These are phyloP conservation scores for Samia ricini DNA, from an alignment of 1,140 invertebrate genomes.

Conservation along the genomic window DNA sequence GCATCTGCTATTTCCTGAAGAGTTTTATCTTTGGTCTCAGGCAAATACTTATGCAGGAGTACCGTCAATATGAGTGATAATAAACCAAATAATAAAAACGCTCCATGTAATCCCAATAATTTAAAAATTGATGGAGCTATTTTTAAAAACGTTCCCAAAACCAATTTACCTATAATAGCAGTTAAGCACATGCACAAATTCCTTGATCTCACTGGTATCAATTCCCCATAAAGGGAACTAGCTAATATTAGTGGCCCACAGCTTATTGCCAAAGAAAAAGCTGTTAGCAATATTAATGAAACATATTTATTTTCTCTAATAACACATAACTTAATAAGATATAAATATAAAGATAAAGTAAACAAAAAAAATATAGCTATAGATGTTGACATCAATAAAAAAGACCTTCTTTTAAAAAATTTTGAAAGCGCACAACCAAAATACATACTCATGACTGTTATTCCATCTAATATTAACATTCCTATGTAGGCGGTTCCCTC, in stretches of 20 bases:
- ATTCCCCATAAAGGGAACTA: constrained; percentile 29
- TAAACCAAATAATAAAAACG: constrained; percentile 33
- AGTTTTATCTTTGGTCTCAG: constrained; percentile 43
- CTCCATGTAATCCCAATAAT: constrained; percentile 23
- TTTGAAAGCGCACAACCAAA: constrained; percentile 25
- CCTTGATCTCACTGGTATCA: constrained; percentile 30
- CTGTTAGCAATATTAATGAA: constrained; percentile 25
- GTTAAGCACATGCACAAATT: constrained; percentile 24
- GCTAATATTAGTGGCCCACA: constrained; percentile 34
- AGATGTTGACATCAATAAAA: constrained; percentile 21
- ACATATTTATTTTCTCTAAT: constrained; percentile 25
- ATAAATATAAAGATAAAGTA: constrained; percentile 29
- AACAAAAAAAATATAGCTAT: constrained; percentile 27
- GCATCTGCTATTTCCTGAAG: constrained; percentile 33
- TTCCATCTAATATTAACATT: constrained; percentile 40
- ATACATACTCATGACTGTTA: constrained; percentile 36
- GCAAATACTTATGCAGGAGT: constrained; percentile 30
- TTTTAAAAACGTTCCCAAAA: constrained; percentile 23
- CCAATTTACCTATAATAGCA: constrained; percentile 12
- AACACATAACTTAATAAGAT: constrained; percentile 22
- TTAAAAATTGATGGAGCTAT: constrained; percentile 32
- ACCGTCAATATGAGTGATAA: constrained; percentile 15
- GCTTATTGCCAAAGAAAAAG: constrained; percentile 31
- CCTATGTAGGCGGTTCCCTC: constrained; percentile 26
- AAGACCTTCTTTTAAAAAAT: constrained; percentile 25